These are phyloP conservation scores for Thripadectes ignobilis DNA, from an alignment of 2,797 vertebrate genomes.

Conservation along the genomic window DNA sequence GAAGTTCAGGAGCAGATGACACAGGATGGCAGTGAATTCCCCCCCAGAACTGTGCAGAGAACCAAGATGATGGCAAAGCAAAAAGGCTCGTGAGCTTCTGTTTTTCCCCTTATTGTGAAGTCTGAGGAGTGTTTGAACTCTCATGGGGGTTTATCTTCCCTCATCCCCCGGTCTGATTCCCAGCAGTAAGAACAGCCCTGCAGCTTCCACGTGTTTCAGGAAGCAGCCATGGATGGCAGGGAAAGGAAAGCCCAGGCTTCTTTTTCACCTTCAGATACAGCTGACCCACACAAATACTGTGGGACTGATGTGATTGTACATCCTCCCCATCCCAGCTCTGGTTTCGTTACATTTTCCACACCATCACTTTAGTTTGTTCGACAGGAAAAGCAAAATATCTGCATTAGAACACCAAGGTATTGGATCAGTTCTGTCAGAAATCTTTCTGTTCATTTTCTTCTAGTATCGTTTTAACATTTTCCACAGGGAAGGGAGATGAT, in stretches of 20 bases:
- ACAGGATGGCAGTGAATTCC: not conserved
- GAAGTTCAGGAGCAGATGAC: not conserved
- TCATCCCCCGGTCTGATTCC: not conserved
- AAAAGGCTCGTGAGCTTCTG: rapidly evolving
- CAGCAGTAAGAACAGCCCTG: not conserved
- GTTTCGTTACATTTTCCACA: not conserved
- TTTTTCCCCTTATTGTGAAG: not conserved
- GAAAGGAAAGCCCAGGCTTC: not conserved
- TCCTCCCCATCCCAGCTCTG: not conserved
- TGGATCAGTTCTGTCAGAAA: not conserved
- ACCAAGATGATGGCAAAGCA: not conserved
- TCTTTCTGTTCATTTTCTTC: not conserved
- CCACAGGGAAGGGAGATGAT: not conserved
- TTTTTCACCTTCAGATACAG: not conserved
- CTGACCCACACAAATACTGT: not conserved
- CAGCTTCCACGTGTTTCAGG: not conserved
- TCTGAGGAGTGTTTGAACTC: not conserved
- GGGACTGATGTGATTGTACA: not conserved
- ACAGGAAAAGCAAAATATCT: not conserved
- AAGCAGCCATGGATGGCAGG: not conserved
- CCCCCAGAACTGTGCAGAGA: not conserved
- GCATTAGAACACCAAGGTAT: not conserved
- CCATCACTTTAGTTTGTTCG: not conserved
- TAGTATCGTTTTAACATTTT: too few species aligned
- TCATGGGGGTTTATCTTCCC: not conserved